Evolutionary conservation across 2,113 vertebrate species (phyloP).

Genomic region (Ameiurus melas): DNA sequence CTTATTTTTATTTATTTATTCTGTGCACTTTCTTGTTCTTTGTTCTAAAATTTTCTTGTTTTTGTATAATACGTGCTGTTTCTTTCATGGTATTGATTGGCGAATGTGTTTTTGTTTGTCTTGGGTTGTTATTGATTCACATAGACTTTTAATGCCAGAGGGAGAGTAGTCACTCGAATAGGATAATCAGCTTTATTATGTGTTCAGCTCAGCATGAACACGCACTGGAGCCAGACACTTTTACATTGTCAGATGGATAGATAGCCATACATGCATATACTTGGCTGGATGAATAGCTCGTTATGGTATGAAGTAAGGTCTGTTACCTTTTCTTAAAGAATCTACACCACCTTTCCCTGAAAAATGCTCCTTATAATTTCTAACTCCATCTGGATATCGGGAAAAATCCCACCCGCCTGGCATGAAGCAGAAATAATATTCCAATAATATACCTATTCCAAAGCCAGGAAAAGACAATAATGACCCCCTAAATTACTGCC

Average conservation of each 20-base stretch:
- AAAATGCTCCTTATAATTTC: too few species aligned
- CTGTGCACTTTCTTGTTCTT: not conserved
- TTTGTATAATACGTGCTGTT: constrained; percentile 20
- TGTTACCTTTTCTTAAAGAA: too few species aligned
- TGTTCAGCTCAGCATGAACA: constrained; percentile 17
- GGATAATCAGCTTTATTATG: constrained; percentile 49
- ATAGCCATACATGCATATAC: not conserved
- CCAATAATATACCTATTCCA: too few species aligned
- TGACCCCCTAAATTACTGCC: too few species aligned
- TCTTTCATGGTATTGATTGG: constrained; percentile 42
- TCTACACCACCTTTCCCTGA: too few species aligned
- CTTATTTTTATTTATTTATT: not conserved
- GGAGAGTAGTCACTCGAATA: constrained; percentile 35
- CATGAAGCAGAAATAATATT: too few species aligned
- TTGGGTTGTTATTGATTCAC: constrained; percentile 42
- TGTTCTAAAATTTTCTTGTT: constrained; percentile 15
- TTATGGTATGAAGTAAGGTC: too few species aligned
- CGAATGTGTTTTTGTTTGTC: constrained; percentile 49
- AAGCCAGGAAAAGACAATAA: too few species aligned
- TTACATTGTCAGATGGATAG: not conserved
- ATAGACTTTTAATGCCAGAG: constrained; percentile 24
- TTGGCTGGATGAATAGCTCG: not conserved
- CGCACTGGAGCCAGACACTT: constrained; percentile 2
- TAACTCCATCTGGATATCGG: too few species aligned
- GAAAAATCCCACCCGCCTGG: too few species aligned